Percentiles rank a stretch among this genome's conserved stretches.
Conservation (phyloP, 2,888 invertebrate species). For the Plagiodera versicolora region DNA sequence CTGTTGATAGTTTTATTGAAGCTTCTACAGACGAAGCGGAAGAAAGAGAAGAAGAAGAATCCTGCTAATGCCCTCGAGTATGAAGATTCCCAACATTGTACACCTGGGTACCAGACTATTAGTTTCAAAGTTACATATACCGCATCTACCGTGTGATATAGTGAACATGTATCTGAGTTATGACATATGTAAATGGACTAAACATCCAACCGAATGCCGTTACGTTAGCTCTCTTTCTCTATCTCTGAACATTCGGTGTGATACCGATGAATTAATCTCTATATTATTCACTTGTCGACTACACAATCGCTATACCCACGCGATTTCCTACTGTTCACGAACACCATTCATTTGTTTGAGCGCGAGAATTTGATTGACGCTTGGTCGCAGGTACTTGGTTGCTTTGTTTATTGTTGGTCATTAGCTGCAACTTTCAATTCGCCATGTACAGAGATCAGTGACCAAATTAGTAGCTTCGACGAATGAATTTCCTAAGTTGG, state of each 20-base stretch:
- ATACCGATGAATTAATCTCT: slow-evolving; percentile 29
- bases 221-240: slow-evolving; percentile 3
- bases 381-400: neutral
- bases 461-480: too few species aligned
- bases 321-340: slow-evolving; percentile 25
- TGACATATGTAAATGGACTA: slow-evolving; percentile 19
- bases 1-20: neutral
- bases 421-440: neutral
- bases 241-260: slow-evolving; percentile 9
- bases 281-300: slow-evolving; percentile 27
- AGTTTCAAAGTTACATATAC: neutral
- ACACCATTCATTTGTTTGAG: slow-evolving; percentile 11
- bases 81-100: slow-evolving; percentile 9
- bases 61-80: neutral
- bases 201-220: slow-evolving; percentile 9
- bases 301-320: slow-evolving; percentile 27
- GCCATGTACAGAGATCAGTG: neutral
- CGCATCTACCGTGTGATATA: slow-evolving; percentile 10
- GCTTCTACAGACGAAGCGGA: neutral
- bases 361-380: neutral
- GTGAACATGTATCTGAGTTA: slow-evolving; percentile 10
- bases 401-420: neutral
- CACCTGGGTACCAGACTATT: slow-evolving; percentile 9
- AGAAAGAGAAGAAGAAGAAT: neutral
- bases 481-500: too few species aligned